Conservation (phyloP, 1,140 invertebrate genomes). For the Acyrthosiphon pisum region DNA sequence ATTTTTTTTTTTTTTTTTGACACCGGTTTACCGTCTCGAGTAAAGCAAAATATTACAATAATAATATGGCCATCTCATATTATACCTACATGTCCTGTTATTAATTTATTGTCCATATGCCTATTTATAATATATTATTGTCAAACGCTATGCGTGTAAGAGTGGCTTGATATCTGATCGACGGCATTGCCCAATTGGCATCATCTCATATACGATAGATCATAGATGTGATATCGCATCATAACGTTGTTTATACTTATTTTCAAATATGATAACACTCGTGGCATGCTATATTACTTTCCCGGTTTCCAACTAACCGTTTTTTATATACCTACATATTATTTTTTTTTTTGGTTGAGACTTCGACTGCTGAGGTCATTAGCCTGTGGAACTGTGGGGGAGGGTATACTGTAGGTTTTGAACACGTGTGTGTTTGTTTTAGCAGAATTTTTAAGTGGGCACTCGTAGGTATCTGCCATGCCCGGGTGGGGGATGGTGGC, state of each 20-base stretch:
- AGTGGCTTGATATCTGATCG: not conserved
- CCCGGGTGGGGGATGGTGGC: too few species aligned
- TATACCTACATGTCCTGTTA: not conserved
- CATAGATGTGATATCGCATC: not conserved
- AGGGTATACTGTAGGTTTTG: too few species aligned
- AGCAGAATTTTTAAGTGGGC: too few species aligned
- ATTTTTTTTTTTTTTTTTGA: not conserved
- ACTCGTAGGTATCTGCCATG: too few species aligned
- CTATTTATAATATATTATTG: not conserved
- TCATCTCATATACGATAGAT: not conserved
- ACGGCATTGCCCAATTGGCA: not conserved
- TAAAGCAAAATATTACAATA: not conserved
- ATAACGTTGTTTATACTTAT: not conserved
- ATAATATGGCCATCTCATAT: not conserved
- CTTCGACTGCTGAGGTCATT: too few species aligned
- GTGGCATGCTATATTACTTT: not conserved
- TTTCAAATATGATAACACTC: not conserved
- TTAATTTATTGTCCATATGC: not conserved
- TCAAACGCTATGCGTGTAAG: not conserved
- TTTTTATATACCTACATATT: not conserved
- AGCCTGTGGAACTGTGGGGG: too few species aligned
- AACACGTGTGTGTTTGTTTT: too few species aligned
- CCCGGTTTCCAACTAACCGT: not conserved
- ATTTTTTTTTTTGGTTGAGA: not conserved
- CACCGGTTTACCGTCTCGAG: not conserved